Evolutionary conservation across 1,140 invertebrate species (phyloP), one percentile per base, ranked within the genome.

Genomic region (Hirudo medicinalis): DNA sequence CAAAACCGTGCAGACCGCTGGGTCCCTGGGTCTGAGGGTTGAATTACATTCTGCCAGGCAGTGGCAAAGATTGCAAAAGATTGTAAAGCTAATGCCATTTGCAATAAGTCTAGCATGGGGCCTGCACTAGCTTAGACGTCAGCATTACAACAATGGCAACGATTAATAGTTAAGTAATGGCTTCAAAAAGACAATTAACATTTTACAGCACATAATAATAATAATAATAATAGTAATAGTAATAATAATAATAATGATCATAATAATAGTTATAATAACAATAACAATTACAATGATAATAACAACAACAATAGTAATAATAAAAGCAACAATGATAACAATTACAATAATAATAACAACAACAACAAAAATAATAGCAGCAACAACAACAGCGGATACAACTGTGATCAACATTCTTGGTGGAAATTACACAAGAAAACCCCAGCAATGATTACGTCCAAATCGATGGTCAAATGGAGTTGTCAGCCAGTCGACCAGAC

Each of bases 281-380:
- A 63, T 63, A 63, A 63, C 15, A 63, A 63, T 63, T 15, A 63
- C 1, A 60, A 60, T 60, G 4, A 60, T 60, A 4, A 60, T 60
- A 4, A 60, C 15, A 60, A 60, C 27, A 15, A 60, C 4, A 4
- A 15, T 60, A 60, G n/a, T n/a, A n/a, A n/a, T n/a, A n/a, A n/a
- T 22, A 60, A 60, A 60, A 4, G 4, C 8, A 27, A 60, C 55
- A 4, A 60, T 27, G 15, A 60, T 15, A 15, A 60, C 20, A 60
- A n/a, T n/a, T n/a, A n/a, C 55, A 60, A n/a, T 22, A 15, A 4
- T 8, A 4, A 60, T 22, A n/a, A 60, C 4, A 60, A 60, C 15
- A 60, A 22, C 4, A 60, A 60, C 15, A 60, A 60, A n/a, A 4
- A 60, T 27, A 6, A 60, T 15, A 60, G 55, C 55, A 60, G 15